phyloP scores from a whole-genome alignment of 2,888 invertebrate species.

The Leistus spinibarbis region DNA sequence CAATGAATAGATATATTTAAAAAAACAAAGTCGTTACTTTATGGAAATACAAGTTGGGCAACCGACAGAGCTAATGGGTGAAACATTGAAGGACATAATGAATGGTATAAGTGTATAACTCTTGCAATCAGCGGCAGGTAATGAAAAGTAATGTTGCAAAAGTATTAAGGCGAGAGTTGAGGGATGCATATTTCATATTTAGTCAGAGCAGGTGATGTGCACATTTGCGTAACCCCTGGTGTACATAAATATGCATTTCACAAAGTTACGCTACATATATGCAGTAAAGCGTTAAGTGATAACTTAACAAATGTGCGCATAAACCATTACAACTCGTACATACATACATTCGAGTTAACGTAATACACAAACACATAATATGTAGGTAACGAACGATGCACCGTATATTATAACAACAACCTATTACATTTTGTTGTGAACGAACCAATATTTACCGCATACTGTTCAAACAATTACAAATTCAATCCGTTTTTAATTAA shows the following conservation, averaged over 20 bases:
- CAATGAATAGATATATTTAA: no score
- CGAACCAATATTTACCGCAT: not conserved
- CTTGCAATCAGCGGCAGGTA: not conserved
- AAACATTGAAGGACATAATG: not conserved
- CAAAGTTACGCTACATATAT: not conserved
- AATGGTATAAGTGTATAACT: not conserved
- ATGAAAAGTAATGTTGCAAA: not conserved
- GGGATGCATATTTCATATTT: not conserved
- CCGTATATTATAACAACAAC: not conserved
- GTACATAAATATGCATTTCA: conserved; percentile 3
- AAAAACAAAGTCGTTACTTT: no score
- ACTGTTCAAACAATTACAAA: not conserved
- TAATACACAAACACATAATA: not conserved
- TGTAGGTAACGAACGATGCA: not conserved
- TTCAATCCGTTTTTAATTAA: not conserved
- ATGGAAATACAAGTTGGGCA: no score
- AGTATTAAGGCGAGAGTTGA: not conserved
- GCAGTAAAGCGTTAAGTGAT: not conserved
- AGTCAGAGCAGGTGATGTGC: not conserved
- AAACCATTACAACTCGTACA: not conserved
- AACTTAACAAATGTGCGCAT: not conserved
- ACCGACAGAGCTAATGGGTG: not conserved
- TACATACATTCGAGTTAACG: not conserved
- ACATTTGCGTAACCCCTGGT: not conserved
- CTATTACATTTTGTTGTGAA: not conserved